These are phyloP conservation scores for Synchiropus splendidus DNA, from an alignment of 2,113 vertebrate genomes.

Conservation along the genomic window DNA sequence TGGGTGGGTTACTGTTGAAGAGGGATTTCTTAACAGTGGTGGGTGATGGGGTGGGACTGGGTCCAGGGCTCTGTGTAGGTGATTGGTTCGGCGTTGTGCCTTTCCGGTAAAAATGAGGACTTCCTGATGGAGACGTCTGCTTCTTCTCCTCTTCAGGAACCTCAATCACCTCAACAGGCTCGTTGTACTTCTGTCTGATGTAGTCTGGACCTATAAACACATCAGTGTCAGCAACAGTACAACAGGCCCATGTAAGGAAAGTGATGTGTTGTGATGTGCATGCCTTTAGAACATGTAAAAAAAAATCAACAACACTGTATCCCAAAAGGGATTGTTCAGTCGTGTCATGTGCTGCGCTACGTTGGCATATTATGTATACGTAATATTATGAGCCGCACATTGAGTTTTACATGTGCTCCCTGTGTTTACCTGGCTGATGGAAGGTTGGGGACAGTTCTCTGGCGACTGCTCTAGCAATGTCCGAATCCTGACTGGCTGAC, in stretches of 20 bases:
- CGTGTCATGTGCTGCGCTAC: no score
- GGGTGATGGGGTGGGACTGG: slow-evolving; percentile 70
- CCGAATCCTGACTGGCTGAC: slow-evolving; percentile 81
- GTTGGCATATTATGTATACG: no score
- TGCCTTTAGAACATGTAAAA: no score
- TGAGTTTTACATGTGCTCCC: no score
- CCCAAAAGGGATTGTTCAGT: no score
- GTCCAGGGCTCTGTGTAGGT: slow-evolving; percentile 72
- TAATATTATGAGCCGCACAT: no score
- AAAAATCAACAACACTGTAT: no score
- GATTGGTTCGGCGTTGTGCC: slow-evolving; percentile 82
- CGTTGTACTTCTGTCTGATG: slow-evolving; percentile 84
- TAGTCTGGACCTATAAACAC: slow-evolving; percentile 85
- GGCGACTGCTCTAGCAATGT: slow-evolving; percentile 86
- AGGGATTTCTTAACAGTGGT: slow-evolving; percentile 60
- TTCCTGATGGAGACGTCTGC: slow-evolving; percentile 80
- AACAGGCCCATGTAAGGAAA: not conserved
- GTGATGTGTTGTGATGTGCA: no score
- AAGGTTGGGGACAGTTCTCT: slow-evolving; percentile 89
- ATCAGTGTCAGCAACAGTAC: not conserved
- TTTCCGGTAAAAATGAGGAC: slow-evolving; percentile 95
- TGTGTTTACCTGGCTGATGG: slow-evolving; percentile 79
- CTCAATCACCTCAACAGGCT: slow-evolving; percentile 77
- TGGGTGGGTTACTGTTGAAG: slow-evolving; percentile 51
- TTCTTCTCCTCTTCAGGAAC: slow-evolving; percentile 74